Evolutionary conservation across 2,797 vertebrate genomes (phyloP), one percentile per base, ranked within the genome.

Genomic region (Tolypeutes matacus): DNA sequence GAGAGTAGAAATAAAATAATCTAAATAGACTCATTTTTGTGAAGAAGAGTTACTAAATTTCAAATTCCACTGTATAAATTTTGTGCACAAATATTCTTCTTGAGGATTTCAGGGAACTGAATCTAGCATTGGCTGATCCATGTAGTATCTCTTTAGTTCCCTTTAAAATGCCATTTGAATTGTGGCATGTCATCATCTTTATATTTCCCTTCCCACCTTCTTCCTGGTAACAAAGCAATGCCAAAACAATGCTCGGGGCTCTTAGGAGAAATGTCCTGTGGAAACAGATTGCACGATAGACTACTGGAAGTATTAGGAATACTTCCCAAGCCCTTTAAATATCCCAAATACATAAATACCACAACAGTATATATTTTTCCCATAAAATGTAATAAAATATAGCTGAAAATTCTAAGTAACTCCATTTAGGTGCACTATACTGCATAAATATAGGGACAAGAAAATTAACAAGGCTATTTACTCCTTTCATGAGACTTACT

Each of bases 351-450:
- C 14, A 46, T 31, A 81, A 76, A 56, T 42, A 49, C 8, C 49
- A 51, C 75, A 23, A 49, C 17, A 67, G 11, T 21, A 77, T 23
- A 14, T 49, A 82, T 56, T 87, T 89, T 62, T 62, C 27, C 11
- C 21, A 27, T 65, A 85, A 93, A 91, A n/a, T 69, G 29, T 60
- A 73, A 72, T 67, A 81, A 29, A 7, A 62, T 53, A 27, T 23
- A 69, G 10, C 9, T 82, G 14, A 70, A 93, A 80, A 46, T 21
- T 83, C 39, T 85, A 42, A 80, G 56, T 90, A 29, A 12, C 36
- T 65, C 9, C 21, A 92, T 96, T 87, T 20, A 46, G 31, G 27
- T 84, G 29, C 15, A 94, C 69, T 88, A 53, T 87, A 77, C 65
- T 13, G 81, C 76, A 89, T 73, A 77, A 67, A 85, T 82, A 86